Percentiles rank a stretch among this genome's conserved stretches.
Evolutionary conservation across 2,888 invertebrate genomes (phyloP).

Genomic region (Lysandra coridon): DNA sequence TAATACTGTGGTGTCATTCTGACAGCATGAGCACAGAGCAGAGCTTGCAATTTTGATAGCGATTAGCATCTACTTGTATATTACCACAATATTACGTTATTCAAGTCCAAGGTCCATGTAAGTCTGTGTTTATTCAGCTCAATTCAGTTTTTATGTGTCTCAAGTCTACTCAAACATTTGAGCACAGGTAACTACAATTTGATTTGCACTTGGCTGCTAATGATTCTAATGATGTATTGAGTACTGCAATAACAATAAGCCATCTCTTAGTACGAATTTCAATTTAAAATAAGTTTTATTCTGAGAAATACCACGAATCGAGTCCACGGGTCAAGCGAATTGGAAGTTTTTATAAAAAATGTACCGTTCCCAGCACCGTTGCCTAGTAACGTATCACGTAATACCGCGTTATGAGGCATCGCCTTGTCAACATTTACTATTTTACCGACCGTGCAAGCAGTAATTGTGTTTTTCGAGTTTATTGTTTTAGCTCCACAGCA

Average conservation of each 20-base stretch:
- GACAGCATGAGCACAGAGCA: too few species aligned
- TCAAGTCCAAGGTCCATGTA: too few species aligned
- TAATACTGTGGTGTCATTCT: too few species aligned
- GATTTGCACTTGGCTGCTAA: not conserved
- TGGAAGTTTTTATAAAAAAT: slow-evolving; percentile 41
- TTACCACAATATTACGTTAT: too few species aligned
- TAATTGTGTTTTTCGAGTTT: not conserved
- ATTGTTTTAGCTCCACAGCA: too few species aligned
- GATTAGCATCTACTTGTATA: too few species aligned
- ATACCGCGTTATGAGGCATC: slow-evolving; percentile 40
- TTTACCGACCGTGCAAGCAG: not conserved
- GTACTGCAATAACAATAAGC: not conserved
- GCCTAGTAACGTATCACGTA: slow-evolving; percentile 41
- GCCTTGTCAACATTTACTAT: slow-evolving; percentile 29
- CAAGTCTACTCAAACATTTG: too few species aligned
- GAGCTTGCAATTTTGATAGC: too few species aligned
- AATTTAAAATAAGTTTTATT: not conserved
- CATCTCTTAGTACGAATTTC: not conserved
- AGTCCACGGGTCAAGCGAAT: not conserved
- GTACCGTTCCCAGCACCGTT: slow-evolving; percentile 50
- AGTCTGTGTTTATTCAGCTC: too few species aligned
- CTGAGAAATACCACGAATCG: not conserved
- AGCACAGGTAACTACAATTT: not conserved
- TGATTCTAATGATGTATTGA: not conserved
- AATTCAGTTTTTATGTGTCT: too few species aligned